phyloP scores from a whole-genome alignment of 1,140 invertebrate species.

The Teleopsis dalmanni region DNA sequence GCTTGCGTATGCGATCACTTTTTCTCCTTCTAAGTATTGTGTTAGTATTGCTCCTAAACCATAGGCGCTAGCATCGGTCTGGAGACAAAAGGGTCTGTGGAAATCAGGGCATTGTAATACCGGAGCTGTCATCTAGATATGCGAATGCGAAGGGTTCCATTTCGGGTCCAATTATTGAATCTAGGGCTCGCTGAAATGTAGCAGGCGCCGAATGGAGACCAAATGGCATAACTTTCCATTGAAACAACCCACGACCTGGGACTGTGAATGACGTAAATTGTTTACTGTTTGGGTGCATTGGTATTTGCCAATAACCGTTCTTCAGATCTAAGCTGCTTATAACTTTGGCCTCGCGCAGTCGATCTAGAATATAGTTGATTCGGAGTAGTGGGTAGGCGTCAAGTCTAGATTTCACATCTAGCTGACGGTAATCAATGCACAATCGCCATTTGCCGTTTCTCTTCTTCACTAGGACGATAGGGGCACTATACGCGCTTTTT shows the following conservation, averaged over 20 bases:
- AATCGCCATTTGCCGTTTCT: too few relatives aligned
- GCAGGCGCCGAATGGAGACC: constrained; percentile 6
- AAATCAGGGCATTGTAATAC: constrained; percentile 17
- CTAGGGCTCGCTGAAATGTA: constrained; percentile 12
- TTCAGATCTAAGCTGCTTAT: too few relatives aligned
- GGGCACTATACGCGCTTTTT: too few relatives aligned
- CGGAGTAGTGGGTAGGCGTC: too few relatives aligned
- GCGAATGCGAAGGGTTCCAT: constrained; percentile 3
- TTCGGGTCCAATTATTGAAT: background rate
- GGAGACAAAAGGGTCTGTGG: constrained; percentile 10
- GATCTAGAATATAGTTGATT: too few relatives aligned
- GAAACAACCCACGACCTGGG: constrained; percentile 13
- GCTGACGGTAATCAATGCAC: too few relatives aligned
- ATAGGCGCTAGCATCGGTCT: constrained; percentile 23
- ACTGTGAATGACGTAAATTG: background rate
- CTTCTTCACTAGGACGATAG: too few relatives aligned
- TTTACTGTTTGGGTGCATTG: too few relatives aligned
- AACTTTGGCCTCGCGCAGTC: too few relatives aligned
- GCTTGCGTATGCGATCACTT: constrained; percentile 40
- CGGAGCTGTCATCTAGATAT: constrained; percentile 14
- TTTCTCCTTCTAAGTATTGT: constrained; percentile 11
- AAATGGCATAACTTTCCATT: constrained; percentile 4
- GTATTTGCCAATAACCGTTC: too few relatives aligned
- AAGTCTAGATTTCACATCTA: too few relatives aligned
- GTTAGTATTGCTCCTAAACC: constrained; percentile 24